Percentiles rank a stretch among this genome's conserved stretches.
phyloP scores from a whole-genome alignment of 2,113 vertebrate species.

The Oostethus manadensis region DNA sequence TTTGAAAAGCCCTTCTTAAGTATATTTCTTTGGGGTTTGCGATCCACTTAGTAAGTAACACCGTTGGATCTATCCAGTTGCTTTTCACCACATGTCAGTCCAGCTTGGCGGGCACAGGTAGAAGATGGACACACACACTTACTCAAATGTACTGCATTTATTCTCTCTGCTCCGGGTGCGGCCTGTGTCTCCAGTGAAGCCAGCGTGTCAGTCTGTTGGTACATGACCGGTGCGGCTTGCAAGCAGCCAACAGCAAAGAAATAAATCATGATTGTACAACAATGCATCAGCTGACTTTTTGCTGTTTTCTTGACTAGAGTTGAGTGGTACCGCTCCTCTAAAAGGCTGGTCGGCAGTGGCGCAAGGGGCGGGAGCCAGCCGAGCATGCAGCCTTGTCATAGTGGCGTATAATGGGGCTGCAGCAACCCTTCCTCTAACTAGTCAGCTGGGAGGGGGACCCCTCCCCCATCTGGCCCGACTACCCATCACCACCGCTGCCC shows the following conservation, averaged over 20 bases:
- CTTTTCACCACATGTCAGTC: conserved; percentile 57
- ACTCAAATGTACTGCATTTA: conserved; percentile 46
- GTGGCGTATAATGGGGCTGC: conserved; percentile 87
- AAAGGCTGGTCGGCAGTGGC: conserved; percentile 45
- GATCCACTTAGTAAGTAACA: no score
- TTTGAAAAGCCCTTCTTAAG: no score
- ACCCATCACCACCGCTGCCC: conserved; percentile 58
- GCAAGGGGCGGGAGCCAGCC: conserved; percentile 80
- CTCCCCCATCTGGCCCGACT: conserved; percentile 45
- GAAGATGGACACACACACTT: conserved; percentile 27
- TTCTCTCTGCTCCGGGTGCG: conserved; percentile 51
- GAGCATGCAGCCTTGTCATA: conserved; percentile 92
- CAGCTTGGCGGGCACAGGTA: conserved; percentile 44
- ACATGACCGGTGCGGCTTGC: conserved; percentile 68
- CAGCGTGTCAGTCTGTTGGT: conserved; percentile 78
- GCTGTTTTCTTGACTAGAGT: conserved; percentile 85
- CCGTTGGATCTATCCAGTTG: conserved; percentile 52
- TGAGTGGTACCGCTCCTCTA: conserved; percentile 79
- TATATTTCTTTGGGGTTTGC: no score
- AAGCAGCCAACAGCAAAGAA: conserved; percentile 84
- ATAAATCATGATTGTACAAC: conserved; percentile 96
- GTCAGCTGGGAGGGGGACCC: conserved; percentile 90
- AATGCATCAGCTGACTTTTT: conserved; percentile 88
- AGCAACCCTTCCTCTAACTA: conserved; percentile 86
- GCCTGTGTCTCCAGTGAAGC: conserved; percentile 72